phyloP scores from a whole-genome alignment of 2,888 invertebrate species.

The Cephus runcator region DNA sequence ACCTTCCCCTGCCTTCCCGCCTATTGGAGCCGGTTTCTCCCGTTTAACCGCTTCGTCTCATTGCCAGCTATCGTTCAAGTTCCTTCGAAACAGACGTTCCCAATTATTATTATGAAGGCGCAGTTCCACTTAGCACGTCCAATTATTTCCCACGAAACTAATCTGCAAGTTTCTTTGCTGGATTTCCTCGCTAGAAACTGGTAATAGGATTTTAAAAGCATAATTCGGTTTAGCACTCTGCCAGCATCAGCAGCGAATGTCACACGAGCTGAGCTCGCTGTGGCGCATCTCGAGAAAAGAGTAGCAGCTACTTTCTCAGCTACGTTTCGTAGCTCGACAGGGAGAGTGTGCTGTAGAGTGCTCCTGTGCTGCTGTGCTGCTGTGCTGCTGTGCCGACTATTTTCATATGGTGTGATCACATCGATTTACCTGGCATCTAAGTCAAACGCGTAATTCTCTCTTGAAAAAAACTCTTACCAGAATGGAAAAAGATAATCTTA shows the following conservation, averaged over 20 bases:
- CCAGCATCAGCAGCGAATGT: constrained; percentile 19
- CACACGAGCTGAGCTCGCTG: constrained; percentile 29
- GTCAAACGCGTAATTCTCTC: constrained; percentile 15
- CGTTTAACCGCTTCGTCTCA: background rate
- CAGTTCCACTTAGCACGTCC: constrained; percentile 24
- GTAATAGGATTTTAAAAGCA: constrained; percentile 42
- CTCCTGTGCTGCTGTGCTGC: too few species aligned
- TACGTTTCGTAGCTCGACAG: too few species aligned
- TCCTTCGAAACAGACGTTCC: constrained; percentile 23
- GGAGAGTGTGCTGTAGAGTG: too few species aligned
- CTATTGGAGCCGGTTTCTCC: background rate
- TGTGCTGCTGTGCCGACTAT: too few species aligned
- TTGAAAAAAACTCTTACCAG: constrained; percentile 34
- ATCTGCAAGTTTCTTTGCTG: constrained; percentile 41
- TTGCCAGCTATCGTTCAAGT: background rate
- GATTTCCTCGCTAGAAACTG: constrained; percentile 30
- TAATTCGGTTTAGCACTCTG: background rate
- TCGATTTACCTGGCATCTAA: too few species aligned
- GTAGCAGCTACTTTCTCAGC: too few species aligned
- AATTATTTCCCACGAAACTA: constrained; percentile 44
- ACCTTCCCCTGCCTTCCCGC: background rate
- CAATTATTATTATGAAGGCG: constrained; percentile 38
- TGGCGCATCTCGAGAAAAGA: too few species aligned
- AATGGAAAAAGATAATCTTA: constrained; percentile 3
- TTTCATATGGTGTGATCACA: too few species aligned